phyloP scores from a whole-genome alignment of 2,113 vertebrate species.

The Dendropsophus ebraccatus region DNA sequence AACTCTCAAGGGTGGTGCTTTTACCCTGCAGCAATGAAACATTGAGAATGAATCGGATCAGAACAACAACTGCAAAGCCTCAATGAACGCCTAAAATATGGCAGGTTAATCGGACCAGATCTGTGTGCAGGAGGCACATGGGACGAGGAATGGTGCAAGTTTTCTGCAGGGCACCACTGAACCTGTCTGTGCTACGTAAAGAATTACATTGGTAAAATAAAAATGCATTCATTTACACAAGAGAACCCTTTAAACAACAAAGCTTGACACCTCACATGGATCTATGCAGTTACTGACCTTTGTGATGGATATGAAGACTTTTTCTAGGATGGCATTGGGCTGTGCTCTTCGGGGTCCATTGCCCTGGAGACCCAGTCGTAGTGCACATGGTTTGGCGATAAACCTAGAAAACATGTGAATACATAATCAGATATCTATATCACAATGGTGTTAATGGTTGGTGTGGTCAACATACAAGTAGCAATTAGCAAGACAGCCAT shows the following conservation, averaged over 20 bases:
- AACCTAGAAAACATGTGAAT: conserved; percentile 74
- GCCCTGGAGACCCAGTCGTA: conserved; percentile 81
- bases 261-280: neutral
- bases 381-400: conserved; percentile 87
- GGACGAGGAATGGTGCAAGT: too few relatives aligned
- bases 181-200: too few relatives aligned
- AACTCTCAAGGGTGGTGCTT: neutral
- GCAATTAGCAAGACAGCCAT: too few relatives aligned
- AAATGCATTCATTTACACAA: too few relatives aligned
- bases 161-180: too few relatives aligned
- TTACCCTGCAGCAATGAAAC: neutral
- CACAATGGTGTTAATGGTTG: too few relatives aligned
- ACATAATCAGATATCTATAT: neutral
- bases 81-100: too few relatives aligned
- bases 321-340: conserved; percentile 91
- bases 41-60: neutral
- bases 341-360: conserved; percentile 78
- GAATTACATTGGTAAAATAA: too few relatives aligned
- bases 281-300: conserved; percentile 80
- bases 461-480: too few relatives aligned
- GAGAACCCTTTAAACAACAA: neutral
- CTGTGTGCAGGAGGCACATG: too few relatives aligned
- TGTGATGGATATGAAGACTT: conserved; percentile 93
- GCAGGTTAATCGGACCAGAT: too few relatives aligned
- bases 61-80: neutral